A percentile compares a stretch with the other conserved stretches of the same genome.
Evolutionary conservation across 2,888 invertebrate species (phyloP).

Genomic region (Metallyticus violacea): DNA sequence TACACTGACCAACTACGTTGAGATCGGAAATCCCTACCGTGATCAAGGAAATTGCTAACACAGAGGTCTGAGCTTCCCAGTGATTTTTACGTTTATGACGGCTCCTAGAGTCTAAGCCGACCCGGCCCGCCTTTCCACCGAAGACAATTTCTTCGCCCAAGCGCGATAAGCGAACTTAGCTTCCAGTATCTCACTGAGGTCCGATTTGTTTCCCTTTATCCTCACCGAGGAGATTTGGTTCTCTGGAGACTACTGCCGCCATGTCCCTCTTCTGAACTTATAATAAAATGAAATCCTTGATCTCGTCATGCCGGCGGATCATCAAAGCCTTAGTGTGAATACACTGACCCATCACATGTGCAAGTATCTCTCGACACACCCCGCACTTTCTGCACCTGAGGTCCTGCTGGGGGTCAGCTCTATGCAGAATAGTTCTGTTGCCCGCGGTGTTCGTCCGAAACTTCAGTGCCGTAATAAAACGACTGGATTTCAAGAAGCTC

Average conservation of each 20-base stretch:
- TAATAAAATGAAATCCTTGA: background rate
- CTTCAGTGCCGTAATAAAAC: slow-evolving; percentile 38
- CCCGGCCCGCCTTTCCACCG: no score
- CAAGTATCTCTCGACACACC: slow-evolving; percentile 39
- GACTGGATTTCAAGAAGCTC: slow-evolving; percentile 39
- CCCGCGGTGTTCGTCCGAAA: slow-evolving; percentile 39
- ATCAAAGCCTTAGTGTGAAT: background rate
- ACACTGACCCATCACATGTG: slow-evolving; percentile 39
- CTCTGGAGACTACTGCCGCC: background rate
- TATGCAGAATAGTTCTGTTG: slow-evolving; percentile 14
- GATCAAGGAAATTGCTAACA: no score
- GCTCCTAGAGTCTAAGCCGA: no score
- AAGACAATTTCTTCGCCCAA: no score
- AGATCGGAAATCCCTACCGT: no score
- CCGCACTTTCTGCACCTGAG: slow-evolving; percentile 39
- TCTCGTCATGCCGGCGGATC: slow-evolving; percentile 19
- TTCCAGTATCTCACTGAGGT: no score
- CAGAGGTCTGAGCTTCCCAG: no score
- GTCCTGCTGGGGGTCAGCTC: background rate
- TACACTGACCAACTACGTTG: no score
- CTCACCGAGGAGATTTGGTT: background rate
- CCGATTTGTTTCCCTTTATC: slow-evolving; percentile 34
- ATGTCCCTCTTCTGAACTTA: background rate
- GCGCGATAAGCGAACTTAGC: no score
- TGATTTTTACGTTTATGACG: no score